These are phyloP conservation scores for Sinocyclocheilus anshuiensis DNA, from an alignment of 2,113 vertebrate species.

Conservation along the genomic window DNA sequence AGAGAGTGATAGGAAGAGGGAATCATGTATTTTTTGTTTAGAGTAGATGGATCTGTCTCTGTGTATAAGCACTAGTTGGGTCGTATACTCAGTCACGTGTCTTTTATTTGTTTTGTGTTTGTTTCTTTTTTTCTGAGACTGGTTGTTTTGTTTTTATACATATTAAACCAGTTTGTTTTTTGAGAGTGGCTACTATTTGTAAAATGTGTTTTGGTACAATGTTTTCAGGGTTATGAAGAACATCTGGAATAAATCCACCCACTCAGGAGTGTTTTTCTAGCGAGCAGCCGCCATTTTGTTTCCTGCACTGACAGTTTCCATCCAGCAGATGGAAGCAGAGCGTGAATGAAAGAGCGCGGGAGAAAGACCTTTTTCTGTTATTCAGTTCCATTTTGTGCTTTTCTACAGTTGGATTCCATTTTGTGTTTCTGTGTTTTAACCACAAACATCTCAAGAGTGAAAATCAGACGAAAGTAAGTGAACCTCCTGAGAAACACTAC, in stretches of 20 bases:
- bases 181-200: slow-evolving; percentile 4
- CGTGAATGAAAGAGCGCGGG: neutral
- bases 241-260: neutral
- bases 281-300: neutral
- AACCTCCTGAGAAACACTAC: neutral
- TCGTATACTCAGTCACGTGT: neutral
- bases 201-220: neutral
- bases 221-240: neutral
- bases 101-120: neutral
- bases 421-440: slow-evolving; percentile 48
- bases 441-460: neutral
- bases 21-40: neutral
- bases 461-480: neutral
- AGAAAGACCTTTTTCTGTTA: slow-evolving; percentile 55
- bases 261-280: neutral
- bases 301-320: neutral
- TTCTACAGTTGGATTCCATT: slow-evolving; percentile 56
- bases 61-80: slow-evolving; percentile 8
- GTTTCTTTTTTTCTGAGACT: neutral
- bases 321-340: slow-evolving; percentile 28
- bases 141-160: slow-evolving; percentile 8
- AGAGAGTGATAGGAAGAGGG: neutral
- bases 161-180: slow-evolving; percentile 36
- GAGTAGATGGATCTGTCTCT: slow-evolving; percentile 26
- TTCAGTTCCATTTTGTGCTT: slow-evolving; percentile 57